Conservation (phyloP, 2,888 invertebrate genomes). For the Drosophila cracens region DNA sequence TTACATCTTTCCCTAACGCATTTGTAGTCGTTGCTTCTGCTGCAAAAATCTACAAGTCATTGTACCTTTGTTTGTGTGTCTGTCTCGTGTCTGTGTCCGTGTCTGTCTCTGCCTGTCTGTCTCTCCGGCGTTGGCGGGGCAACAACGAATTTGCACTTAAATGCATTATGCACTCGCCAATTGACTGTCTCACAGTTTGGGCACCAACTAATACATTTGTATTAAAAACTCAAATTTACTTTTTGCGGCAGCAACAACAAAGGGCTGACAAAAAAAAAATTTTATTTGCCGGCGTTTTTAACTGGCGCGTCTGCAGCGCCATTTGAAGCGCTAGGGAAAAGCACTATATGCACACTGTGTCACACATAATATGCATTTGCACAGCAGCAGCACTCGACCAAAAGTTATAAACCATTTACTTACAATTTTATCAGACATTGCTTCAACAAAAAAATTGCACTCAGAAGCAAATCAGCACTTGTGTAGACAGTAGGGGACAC, state of each 20-base stretch:
- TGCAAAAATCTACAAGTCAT: conserved; percentile 77
- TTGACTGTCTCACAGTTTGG: background rate
- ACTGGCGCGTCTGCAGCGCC: background rate
- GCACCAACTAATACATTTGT: background rate
- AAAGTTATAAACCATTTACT: conserved; percentile 55
- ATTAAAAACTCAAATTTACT: conserved; percentile 13
- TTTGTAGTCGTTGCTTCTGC: conserved; percentile 21
- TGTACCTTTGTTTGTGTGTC: conserved; percentile 61
- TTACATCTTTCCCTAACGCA: background rate
- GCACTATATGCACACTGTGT: background rate
- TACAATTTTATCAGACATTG: conserved; percentile 75
- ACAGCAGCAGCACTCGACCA: background rate
- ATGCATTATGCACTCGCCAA: background rate
- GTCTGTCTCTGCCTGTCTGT: conserved; percentile 12
- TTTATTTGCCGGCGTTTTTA: conserved; percentile 60
- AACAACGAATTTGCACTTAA: conserved; percentile 34
- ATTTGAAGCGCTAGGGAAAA: background rate
- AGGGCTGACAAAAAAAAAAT: conserved; percentile 19
- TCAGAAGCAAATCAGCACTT: conserved; percentile 50
- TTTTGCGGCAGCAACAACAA: conserved; percentile 42
- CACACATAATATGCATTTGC: background rate
- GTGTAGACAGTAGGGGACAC: conserved; percentile 31
- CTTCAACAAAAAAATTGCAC: conserved; percentile 42
- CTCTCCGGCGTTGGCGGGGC: conserved; percentile 17
- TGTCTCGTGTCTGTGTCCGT: conserved; percentile 6